A percentile compares a stretch with the other conserved stretches of the same genome.
phyloP scores from a whole-genome alignment of 2,113 vertebrate species.

The Pseudorhombus dupliciocellatus region DNA sequence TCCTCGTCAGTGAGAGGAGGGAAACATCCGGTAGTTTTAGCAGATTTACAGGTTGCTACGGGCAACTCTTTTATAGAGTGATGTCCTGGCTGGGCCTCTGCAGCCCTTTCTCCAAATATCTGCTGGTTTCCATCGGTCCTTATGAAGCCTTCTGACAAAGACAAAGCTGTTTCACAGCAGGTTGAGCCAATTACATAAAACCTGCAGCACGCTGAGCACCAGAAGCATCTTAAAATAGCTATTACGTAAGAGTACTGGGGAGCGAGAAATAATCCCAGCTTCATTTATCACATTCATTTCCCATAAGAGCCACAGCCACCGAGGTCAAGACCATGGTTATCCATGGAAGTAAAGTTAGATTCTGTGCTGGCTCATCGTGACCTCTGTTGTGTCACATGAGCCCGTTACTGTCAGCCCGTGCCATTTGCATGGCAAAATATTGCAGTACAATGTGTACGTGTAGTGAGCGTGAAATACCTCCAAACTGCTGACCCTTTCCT shows the following conservation, averaged over 20 bases:
- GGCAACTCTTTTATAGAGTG: conserved; percentile 35
- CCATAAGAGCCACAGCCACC: conserved; percentile 1
- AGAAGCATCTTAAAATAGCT: conserved; percentile 13
- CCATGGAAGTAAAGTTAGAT: not conserved
- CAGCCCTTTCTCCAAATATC: not conserved
- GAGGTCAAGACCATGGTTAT: conserved; percentile 11
- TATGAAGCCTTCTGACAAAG: conserved; percentile 22
- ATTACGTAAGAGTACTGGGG: not conserved
- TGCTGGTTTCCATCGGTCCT: conserved; percentile 3
- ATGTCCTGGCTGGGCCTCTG: conserved; percentile 16
- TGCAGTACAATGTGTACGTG: not conserved
- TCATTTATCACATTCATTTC: conserved; percentile 20
- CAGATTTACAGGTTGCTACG: conserved; percentile 43
- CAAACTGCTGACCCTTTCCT: not conserved
- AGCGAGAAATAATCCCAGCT: not conserved
- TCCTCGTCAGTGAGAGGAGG: conserved; percentile 34
- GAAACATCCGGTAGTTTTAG: conserved; percentile 62
- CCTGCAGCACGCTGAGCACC: not conserved
- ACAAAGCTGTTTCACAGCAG: conserved; percentile 16
- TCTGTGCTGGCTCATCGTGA: not conserved
- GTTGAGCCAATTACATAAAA: not conserved
- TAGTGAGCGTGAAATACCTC: not conserved
- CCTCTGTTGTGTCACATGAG: conserved; percentile 2
- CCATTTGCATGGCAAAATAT: not conserved
- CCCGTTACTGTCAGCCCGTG: too few relatives aligned